Evolutionary conservation across 1,140 invertebrate species (phyloP).

Genomic region (Drosophila pseudoananassae): DNA sequence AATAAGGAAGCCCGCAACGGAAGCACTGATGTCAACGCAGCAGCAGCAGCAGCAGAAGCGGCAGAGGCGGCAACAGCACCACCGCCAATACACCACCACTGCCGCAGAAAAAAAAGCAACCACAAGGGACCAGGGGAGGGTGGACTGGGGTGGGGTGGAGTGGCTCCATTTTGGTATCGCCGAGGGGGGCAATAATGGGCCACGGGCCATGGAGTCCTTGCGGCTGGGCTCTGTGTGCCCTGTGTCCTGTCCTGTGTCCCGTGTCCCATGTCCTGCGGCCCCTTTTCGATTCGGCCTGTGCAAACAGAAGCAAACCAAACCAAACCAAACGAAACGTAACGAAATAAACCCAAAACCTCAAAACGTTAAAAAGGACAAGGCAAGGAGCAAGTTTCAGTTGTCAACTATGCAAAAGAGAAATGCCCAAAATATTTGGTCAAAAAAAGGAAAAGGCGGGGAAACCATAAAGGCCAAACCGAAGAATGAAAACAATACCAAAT

Average conservation of each 20-base stretch:
- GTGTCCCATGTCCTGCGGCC: conserved; percentile 32
- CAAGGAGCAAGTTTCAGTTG: conserved; percentile 66
- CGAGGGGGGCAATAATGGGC: conserved; percentile 60
- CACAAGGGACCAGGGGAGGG: conserved; percentile 61
- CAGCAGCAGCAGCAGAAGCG: conserved; percentile 14
- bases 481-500: conserved; percentile 66
- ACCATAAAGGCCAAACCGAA: conserved; percentile 14
- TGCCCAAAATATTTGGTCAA: conserved; percentile 62
- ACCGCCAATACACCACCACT: not conserved
- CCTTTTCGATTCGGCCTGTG: conserved; percentile 72
- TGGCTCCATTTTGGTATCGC: conserved; percentile 20
- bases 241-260: conserved; percentile 24
- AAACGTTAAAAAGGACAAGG: conserved; percentile 75
- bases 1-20: conserved; percentile 79
- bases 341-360: conserved; percentile 79
- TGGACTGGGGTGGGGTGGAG: conserved; percentile 3
- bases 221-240: conserved; percentile 23
- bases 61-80: conserved; percentile 8
- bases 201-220: conserved; percentile 69
- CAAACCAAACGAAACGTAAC: conserved; percentile 74
- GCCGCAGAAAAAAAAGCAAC: conserved; percentile 42
- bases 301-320: conserved; percentile 58
- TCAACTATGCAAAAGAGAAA: conserved; percentile 67
- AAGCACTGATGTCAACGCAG: conserved; percentile 76
- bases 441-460: not conserved